Conservation (phyloP, 2,888 invertebrate genomes). For the Cylindroiulus punctatus region DNA sequence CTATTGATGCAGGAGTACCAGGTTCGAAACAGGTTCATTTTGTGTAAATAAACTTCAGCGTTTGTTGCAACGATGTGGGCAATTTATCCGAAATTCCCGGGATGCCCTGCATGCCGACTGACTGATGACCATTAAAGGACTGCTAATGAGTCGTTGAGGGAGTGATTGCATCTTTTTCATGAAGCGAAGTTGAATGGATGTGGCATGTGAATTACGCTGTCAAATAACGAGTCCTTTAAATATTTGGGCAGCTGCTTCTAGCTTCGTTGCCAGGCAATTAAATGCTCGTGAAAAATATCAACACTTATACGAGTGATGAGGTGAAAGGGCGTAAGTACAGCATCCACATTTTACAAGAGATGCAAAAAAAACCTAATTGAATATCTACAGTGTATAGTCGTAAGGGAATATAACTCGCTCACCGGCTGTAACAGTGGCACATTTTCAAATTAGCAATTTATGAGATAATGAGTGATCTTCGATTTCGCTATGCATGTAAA, state of each 20-base stretch:
- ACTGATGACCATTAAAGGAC: neutral
- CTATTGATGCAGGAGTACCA: too few species aligned
- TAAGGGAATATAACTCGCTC: too few species aligned
- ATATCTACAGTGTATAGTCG: too few species aligned
- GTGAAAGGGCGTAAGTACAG: too few species aligned
- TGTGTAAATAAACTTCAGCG: neutral
- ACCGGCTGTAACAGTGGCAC: too few species aligned
- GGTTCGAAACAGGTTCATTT: neutral
- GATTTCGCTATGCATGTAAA: too few species aligned
- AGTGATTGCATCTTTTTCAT: slow-evolving; percentile 14
- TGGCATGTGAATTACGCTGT: neutral
- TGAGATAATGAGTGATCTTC: too few species aligned
- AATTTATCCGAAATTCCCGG: neutral
- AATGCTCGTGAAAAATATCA: neutral
- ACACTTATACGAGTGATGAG: neutral
- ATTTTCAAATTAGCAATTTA: too few species aligned
- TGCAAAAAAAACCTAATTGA: too few species aligned
- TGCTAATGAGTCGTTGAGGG: neutral
- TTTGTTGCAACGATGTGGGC: neutral
- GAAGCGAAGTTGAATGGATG: neutral
- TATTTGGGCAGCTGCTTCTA: neutral
- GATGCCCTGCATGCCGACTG: neutral
- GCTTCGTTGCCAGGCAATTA: neutral
- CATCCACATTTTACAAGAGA: too few species aligned
- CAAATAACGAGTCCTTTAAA: neutral